Evolutionary conservation across 2,888 invertebrate species (phyloP), one percentile per base, ranked within the genome.

Genomic region (Tachina grossa): DNA sequence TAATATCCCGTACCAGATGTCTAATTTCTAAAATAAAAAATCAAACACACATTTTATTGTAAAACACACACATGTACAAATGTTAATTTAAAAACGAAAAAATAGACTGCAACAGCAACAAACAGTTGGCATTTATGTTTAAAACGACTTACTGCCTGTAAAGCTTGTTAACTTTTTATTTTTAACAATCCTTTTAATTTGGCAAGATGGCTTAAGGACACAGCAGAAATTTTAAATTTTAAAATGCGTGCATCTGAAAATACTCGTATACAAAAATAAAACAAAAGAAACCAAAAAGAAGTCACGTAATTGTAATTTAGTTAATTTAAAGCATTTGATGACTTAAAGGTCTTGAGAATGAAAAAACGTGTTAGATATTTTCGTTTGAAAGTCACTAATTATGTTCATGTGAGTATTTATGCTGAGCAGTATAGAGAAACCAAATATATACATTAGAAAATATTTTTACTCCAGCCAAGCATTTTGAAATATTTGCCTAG

Each of bases 271-370:
- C 19, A 77, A 10, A 75, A 69, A 43, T 47, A n/a, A 6, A 39
- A 53, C 14, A 51, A 16, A 47, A 49, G 13, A 13, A 22, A 22
- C 43, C 39, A 57, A 65, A 66, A 45, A 31, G 63, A 55, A 75
- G 86, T 87, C 88, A 88, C 88, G 88, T 88, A 88, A 87, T 87
- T 87, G 87, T 87, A 88, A 88, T 88, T 88, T 87, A 85, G 87
- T 88, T 88, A 87, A 87, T 88, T 88, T 87, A 87, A 87, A 84
- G 84, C 84, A 86, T 86, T 87, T 87, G 84, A 86, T 86, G 87
- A 78, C 71, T 79, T 51, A 75, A 75, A 85, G 82, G 75, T 85
- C 74, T 85, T 16, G 71, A 43, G 75, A 82, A 75, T 61, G 57
- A 82, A 83, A n/a, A 74, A 79, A 75, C 74, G 59, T 83, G 71